Evolutionary conservation across 2,113 vertebrate species (phyloP).

Genomic region (Alethe diademata): DNA sequence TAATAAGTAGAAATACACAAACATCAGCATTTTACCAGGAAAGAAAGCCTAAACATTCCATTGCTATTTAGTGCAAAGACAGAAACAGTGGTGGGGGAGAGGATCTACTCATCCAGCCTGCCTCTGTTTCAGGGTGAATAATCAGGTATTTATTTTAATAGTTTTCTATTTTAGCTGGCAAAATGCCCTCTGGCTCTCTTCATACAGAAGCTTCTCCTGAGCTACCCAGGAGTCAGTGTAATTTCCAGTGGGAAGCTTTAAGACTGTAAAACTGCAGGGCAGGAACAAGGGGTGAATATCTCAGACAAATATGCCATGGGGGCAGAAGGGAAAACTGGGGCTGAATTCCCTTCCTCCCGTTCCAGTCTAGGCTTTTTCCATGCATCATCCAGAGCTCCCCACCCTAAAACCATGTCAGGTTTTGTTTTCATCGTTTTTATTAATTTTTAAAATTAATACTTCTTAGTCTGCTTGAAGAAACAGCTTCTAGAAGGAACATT

Average conservation of each 20-base stretch:
- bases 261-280: neutral
- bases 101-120: neutral
- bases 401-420: no score
- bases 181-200: fast-evolving
- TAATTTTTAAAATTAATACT: neutral
- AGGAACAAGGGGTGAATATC: neutral
- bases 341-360: neutral
- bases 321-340: neutral
- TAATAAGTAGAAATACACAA: neutral
- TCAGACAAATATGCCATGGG: neutral
- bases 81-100: neutral
- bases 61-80: neutral
- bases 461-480: neutral
- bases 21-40: neutral
- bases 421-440: neutral
- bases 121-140: neutral
- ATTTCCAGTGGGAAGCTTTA: neutral
- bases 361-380: neutral
- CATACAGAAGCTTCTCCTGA: neutral
- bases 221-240: neutral
- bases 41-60: neutral
- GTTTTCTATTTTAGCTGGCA: neutral
- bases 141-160: neutral
- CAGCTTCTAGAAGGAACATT: neutral
- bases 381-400: neutral